Evolutionary conservation across 2,888 invertebrate genomes (phyloP), one percentile per base, ranked within the genome.

Genomic region (Sepioteuthis lessoniana): DNA sequence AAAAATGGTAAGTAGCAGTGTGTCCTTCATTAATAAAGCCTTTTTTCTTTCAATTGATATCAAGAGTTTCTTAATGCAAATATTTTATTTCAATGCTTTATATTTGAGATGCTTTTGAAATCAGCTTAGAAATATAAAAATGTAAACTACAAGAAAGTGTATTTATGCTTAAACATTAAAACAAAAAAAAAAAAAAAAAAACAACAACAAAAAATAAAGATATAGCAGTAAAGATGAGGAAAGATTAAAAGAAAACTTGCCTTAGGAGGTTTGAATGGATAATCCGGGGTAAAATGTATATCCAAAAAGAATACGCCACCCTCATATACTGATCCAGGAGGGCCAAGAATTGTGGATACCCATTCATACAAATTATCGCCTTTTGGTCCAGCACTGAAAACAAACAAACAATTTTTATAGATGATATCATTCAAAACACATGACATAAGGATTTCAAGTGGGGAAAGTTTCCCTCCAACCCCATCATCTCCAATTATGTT

Each of bases 281-380:
- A 99, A 97, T 99, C 99, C 95, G 99, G 98, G 94, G 99, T 98
- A 97, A 99, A 99, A 97, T 99, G 99, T 97, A 99, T 99, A 97
- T 99, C 99, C 95, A 99, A 98, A 97, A 99, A 99, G 98, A 99
- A 99, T 2, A 99, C 99, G 91, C 99, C 99, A 94, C 99, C 99
- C 97, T 99, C 99, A 97, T 99, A 99, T 10, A 99, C 99, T 10
- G 99, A 99, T 31, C 99, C 99, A 46, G 99, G 99, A 60, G 99
- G 99, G 19, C 99, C 99, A 95, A 99, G 97, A 96, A 99, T 99
- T 93, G 97, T 97, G 31, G 97, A 97, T 94, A 96, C 97, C 97
- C 97, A 97, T 94, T 97, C 99, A 97, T 99, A 99, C 95, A 99
- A 98, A 97, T 99, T 99, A 97, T 99, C 99, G 93, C 99, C 99